Percentiles rank a stretch among this genome's conserved stretches.
These are phyloP conservation scores for Campodea augens DNA, from an alignment of 1,140 invertebrate species.

Conservation along the genomic window DNA sequence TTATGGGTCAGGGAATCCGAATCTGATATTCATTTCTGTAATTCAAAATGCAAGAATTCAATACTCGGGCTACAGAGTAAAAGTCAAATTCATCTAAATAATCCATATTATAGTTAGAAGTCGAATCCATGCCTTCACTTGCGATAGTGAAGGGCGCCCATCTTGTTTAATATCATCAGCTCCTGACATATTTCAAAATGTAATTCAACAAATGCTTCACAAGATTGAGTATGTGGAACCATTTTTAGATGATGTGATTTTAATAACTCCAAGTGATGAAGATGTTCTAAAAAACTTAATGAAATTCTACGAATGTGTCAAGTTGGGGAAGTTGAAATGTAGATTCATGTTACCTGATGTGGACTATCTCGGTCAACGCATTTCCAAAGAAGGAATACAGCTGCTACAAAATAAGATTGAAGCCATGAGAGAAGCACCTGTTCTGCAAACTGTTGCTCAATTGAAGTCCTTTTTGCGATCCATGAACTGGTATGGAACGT, in stretches of 20 bases:
- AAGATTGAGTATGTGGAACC: not conserved
- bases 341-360: slow-evolving; percentile 11
- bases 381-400: slow-evolving; percentile 15
- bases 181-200: slow-evolving; percentile 8
- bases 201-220: slow-evolving; percentile 4
- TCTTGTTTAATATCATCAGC: slow-evolving; percentile 5
- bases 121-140: no score
- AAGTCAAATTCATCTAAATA: no score
- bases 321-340: slow-evolving; percentile 15
- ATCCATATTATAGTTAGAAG: no score
- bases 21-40: no score
- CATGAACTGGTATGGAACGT: slow-evolving; percentile 19
- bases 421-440: slow-evolving; percentile 16
- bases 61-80: no score
- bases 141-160: no score
- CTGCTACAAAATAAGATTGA: slow-evolving; percentile 18
- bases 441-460: slow-evolving; percentile 12
- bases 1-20: no score
- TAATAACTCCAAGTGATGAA: not conserved
- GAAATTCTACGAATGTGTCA: slow-evolving; percentile 3
- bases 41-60: no score
- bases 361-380: slow-evolving; percentile 16
- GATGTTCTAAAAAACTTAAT: slow-evolving; percentile 2
- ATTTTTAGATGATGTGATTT: slow-evolving; percentile 8
- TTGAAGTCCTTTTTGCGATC: slow-evolving; percentile 18